A percentile compares a stretch with the other conserved stretches of the same genome.
Conservation (phyloP, 2,113 vertebrate species). For the Saccopteryx bilineata region DNA sequence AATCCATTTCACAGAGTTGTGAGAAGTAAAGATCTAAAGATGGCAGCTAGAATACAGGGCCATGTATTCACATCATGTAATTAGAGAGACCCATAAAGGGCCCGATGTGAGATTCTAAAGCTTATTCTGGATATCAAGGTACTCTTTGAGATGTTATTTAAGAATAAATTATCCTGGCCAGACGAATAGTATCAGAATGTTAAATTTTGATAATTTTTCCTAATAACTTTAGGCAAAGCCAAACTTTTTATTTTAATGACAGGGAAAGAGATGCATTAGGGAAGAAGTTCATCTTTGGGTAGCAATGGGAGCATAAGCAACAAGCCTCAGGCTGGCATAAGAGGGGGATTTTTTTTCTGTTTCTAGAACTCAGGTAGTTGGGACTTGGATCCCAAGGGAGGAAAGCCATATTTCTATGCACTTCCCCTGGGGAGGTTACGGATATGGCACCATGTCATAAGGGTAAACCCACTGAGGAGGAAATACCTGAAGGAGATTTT, state of each 20-base stretch:
- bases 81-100: background rate
- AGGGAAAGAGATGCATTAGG: background rate
- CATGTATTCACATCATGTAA: background rate
- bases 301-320: background rate
- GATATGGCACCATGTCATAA: background rate
- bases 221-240: background rate
- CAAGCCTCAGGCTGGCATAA: background rate
- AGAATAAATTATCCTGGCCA: background rate
- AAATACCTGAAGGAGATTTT: background rate
- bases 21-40: background rate
- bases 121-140: background rate
- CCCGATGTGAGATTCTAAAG: background rate
- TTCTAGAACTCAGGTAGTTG: background rate
- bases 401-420: background rate
- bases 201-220: background rate
- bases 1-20: background rate
- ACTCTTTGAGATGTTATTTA: constrained; percentile 11
- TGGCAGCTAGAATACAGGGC: background rate
- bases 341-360: background rate
- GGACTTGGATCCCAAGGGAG: background rate
- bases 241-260: background rate
- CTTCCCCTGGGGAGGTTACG: background rate
- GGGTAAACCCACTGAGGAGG: background rate
- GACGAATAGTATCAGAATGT: constrained; percentile 4
- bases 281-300: background rate